phyloP scores from a whole-genome alignment of 2,888 invertebrate species.

The Epirrita christyi region DNA sequence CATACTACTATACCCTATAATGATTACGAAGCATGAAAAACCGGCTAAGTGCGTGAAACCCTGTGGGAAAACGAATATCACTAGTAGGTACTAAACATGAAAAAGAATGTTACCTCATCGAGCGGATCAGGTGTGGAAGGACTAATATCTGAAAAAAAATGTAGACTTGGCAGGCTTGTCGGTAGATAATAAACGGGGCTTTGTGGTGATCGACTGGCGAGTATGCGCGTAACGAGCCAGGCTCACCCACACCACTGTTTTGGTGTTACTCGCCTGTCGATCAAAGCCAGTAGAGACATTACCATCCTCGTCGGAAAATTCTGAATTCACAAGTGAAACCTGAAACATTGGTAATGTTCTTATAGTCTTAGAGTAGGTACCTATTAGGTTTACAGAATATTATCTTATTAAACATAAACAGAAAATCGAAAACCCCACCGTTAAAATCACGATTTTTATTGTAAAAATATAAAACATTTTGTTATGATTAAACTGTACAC shows the following conservation, averaged over 20 bases:
- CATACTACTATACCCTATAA: no score
- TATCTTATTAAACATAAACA: no score
- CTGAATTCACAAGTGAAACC: background rate
- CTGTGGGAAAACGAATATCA: background rate
- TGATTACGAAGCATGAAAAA: background rate
- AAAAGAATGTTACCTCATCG: background rate
- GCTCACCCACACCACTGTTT: background rate
- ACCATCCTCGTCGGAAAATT: background rate
- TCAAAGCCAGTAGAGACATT: background rate
- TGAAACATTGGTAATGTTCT: background rate
- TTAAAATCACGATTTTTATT: no score
- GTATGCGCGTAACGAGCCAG: background rate
- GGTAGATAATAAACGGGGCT: background rate
- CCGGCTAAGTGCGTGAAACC: background rate
- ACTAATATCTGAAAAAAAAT: background rate
- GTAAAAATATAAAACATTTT: no score
- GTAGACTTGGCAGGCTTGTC: background rate
- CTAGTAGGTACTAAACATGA: background rate
- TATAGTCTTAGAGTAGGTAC: no score
- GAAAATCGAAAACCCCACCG: no score
- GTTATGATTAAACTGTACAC: no score
- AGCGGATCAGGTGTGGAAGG: background rate
- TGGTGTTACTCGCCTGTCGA: background rate
- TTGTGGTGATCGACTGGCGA: background rate
- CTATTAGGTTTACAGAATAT: no score